phyloP scores from a whole-genome alignment of 2,888 invertebrate species.

The Malthinus seriepunctatus region DNA sequence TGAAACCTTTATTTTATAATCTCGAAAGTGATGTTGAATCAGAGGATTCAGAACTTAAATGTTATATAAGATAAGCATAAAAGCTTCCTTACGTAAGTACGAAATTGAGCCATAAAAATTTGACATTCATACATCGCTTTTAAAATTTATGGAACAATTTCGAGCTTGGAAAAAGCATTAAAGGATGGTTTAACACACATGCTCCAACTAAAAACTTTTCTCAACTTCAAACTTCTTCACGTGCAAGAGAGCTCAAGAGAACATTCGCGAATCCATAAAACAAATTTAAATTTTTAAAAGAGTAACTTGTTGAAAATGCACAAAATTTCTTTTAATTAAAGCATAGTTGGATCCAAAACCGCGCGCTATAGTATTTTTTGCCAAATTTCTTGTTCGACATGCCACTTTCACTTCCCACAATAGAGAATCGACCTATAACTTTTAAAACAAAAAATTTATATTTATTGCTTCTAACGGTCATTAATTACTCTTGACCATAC shows the following conservation, averaged over 20 bases:
- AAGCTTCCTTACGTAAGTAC: not conserved
- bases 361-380: not conserved
- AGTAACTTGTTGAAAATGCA: not conserved
- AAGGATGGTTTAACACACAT: constrained; percentile 8
- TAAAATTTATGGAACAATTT: constrained; percentile 6
- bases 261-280: not conserved
- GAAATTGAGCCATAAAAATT: constrained; percentile 8
- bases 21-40: too few species aligned
- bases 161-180: constrained; percentile 9
- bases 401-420: constrained; percentile 4
- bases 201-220: constrained; percentile 8
- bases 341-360: not conserved
- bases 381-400: not conserved
- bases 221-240: not conserved
- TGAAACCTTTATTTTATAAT: too few species aligned
- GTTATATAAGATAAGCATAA: not conserved
- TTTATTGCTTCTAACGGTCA: constrained; percentile 14
- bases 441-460: constrained; percentile 9
- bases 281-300: not conserved
- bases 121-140: constrained; percentile 9
- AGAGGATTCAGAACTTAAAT: too few species aligned
- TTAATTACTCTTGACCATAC: constrained; percentile 14
- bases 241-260: not conserved
- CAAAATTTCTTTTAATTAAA: not conserved
- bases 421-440: constrained; percentile 12